These are phyloP conservation scores for Acronicta alni DNA, from an alignment of 2,888 invertebrate genomes.

Conservation along the genomic window DNA sequence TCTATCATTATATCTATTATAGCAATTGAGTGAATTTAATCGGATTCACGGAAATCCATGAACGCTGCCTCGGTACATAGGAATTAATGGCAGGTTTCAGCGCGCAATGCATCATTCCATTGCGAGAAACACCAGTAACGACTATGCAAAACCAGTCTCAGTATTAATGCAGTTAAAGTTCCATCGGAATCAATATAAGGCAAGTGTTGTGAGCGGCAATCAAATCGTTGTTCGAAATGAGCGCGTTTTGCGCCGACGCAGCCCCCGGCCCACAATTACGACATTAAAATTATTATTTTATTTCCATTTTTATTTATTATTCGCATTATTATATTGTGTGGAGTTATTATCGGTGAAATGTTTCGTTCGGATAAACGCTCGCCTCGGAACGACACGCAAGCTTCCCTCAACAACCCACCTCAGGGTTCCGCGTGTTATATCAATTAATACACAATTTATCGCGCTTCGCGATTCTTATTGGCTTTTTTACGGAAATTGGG, in stretches of 20 bases:
- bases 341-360: conserved; percentile 89
- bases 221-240: conserved; percentile 79
- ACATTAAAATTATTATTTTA: conserved; percentile 89
- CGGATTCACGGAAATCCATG: conserved; percentile 51
- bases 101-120: conserved; percentile 51
- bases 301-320: conserved; percentile 89
- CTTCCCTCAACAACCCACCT: conserved; percentile 66
- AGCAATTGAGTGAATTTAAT: conserved; percentile 51
- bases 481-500: conserved; percentile 21
- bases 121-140: conserved; percentile 39
- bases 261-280: conserved; percentile 87
- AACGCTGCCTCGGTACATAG: conserved; percentile 31
- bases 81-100: conserved; percentile 45
- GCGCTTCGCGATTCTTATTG: conserved; percentile 14
- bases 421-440: conserved; percentile 71
- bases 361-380: conserved; percentile 88
- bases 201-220: conserved; percentile 73
- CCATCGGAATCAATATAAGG: conserved; percentile 79
- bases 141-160: conserved; percentile 71
- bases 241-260: conserved; percentile 74
- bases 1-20: conserved; percentile 43
- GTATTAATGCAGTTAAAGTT: conserved; percentile 70
- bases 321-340: conserved; percentile 90
- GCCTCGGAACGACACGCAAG: conserved; percentile 82
- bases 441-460: conserved; percentile 39